Evolutionary conservation across 2,113 vertebrate genomes (phyloP), one percentile per base, ranked within the genome.

Genomic region (Oxygymnocypris stewartii): DNA sequence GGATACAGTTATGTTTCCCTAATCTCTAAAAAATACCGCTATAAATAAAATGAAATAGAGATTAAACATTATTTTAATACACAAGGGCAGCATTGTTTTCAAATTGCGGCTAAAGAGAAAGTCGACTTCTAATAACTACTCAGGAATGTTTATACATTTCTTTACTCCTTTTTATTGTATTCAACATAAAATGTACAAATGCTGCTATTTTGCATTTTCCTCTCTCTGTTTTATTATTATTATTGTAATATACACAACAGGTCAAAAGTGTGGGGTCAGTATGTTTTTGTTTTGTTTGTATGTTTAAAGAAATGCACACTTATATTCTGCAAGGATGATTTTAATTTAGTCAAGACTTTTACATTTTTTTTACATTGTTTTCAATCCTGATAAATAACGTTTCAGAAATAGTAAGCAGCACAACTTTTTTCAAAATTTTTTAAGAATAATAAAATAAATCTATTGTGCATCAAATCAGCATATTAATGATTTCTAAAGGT

Each of bases 81-180:
- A 73, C 18, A 10, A 31, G 61, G 59, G 71, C 7, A 14, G 74
- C 40, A 51, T 85, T 84, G 6, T 4, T 74, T 81, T 73, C 20
- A 61, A 31, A 51, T 20, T 10, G 61, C 84, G 82, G 6, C 42
- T 88, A 81, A 85, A 82, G 84, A 85, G 59, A 74, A 54, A 74
- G 71, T 57, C 3, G 35, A 42, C 37, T 57, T 65, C 84, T 79
- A 65, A 61, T n/a, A 61, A 80, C 63, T 71, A 18, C 23, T 31
- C 8, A n/a, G 9, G 20, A 69, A 14, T 79, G 61, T 69, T 84
- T 84, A 73, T 25, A 31, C 3, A 20, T 31, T 63, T 80, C 4
- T 80, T 73, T 79, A 10, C 47, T 69, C 23, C 9, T 79, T 11
- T 67, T 86, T 54, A 16, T n/a, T 25, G 20, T 47, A 47, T 54